These are phyloP conservation scores for Gerris lacustris DNA, from an alignment of 2,888 invertebrate genomes.

Conservation along the genomic window DNA sequence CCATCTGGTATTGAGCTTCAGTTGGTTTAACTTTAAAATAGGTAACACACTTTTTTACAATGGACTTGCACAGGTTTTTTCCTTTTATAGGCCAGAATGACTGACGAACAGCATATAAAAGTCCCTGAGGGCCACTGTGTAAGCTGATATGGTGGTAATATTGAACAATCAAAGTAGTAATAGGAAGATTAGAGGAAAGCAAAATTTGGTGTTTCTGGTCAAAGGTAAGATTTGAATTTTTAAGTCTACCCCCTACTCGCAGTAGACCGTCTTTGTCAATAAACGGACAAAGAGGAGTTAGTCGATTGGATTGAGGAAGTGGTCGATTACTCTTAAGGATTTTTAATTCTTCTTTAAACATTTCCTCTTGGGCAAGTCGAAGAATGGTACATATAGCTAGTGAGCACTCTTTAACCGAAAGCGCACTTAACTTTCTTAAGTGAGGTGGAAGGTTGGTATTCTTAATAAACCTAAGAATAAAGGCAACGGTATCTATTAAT, in stretches of 20 bases:
- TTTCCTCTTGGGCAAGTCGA: background rate
- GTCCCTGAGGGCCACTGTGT: conserved; percentile 26
- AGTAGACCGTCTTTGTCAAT: conserved; percentile 32
- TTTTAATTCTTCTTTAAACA: too few relatives aligned
- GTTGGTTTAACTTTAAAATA: background rate
- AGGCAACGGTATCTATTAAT: background rate
- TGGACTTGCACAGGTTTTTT: conserved; percentile 20
- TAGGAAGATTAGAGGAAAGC: conserved; percentile 26
- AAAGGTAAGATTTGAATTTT: conserved; percentile 25
- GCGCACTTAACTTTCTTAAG: background rate
- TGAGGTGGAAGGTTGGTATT: background rate
- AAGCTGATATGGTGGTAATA: conserved; percentile 18
- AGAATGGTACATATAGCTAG: background rate
- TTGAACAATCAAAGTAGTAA: conserved; percentile 9
- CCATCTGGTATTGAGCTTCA: conserved; percentile 11
- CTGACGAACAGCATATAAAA: conserved; percentile 24
- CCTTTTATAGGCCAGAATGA: conserved; percentile 29
- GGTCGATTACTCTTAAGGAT: background rate
- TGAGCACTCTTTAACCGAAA: background rate
- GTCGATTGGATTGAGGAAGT: conserved; percentile 10
- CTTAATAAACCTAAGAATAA: background rate
- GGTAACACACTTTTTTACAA: conserved; percentile 23
- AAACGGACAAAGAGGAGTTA: conserved; percentile 26
- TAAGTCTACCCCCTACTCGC: conserved; percentile 21
- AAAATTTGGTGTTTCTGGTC: conserved; percentile 30